Evolutionary conservation across 2,797 vertebrate species (phyloP), one percentile per base, ranked within the genome.

Genomic region (Arrhamphus sclerolepis): DNA sequence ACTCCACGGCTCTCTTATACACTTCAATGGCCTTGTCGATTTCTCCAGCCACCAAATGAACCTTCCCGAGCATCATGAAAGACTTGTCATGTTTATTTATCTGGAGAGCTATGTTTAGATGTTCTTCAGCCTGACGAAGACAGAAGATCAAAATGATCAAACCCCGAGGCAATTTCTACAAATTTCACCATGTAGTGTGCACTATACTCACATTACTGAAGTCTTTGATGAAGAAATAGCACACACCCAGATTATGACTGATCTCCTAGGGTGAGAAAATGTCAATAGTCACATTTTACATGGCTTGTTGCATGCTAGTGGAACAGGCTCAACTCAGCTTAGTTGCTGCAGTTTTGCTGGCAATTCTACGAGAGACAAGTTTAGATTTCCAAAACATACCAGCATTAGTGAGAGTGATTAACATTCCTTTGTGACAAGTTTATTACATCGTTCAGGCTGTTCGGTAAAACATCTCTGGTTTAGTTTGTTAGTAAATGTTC

Each of bases 181-280:
- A 34, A 50, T 47, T 34, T 28, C 54, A 19, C 19, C 17, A 16
- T 5, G 16, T 20, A 10, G 19, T 46, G 54, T 53, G 43, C 7
- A 2, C 18, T 24, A 41, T 51, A 83, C 71, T 94, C 92, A 98
- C 97, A 90, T 93, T 95, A 86, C 91, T 94, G 72, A 95, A 95
- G 84, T 98, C 94, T 87, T 97, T 98, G 77, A 96, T 92, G 76
- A 96, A 96, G 87, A 96, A 94, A 86, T 95, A 95, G 84, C 96
- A 97, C 68, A 98, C 92, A 0, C 97, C 96, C 61, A 97, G 90
- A 91, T 98, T 98, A 78, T 98, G 95, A 83, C 88, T 95, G 90
- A 98, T 96, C 90, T 98, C 97, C 97, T 98, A 78, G 17, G 44
- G 78, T 52, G 57, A 82, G 59, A 71, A 72, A 79, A 69, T 43